Evolutionary conservation across 2,888 invertebrate species (phyloP).

Genomic region (Tenthredo amoena): DNA sequence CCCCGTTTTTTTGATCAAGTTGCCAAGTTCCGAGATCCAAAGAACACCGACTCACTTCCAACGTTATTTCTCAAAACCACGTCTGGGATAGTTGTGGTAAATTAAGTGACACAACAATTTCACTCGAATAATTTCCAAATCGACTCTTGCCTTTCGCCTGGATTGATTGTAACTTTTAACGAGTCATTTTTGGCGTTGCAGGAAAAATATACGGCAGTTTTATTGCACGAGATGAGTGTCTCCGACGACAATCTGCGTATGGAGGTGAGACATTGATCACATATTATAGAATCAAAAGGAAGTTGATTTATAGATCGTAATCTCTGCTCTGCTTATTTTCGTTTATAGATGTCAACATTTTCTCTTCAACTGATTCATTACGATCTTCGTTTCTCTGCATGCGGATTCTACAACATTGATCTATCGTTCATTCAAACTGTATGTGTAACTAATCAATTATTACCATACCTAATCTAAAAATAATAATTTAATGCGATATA

Average conservation of each 20-base stretch:
- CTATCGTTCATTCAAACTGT: slow-evolving; percentile 14
- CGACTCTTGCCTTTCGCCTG: neutral
- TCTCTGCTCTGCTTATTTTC: neutral
- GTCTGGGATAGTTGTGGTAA: neutral
- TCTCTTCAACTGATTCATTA: slow-evolving; percentile 37
- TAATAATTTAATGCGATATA: neutral
- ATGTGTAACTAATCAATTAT: neutral
- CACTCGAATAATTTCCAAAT: neutral
- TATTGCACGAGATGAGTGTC: slow-evolving; percentile 29
- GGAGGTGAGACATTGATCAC: slow-evolving; percentile 3
- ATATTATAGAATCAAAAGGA: neutral
- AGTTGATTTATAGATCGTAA: neutral
- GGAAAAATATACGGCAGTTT: slow-evolving; percentile 4
- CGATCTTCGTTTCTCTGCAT: slow-evolving; percentile 34
- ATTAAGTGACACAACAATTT: neutral
- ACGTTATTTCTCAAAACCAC: neutral
- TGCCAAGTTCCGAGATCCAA: neutral
- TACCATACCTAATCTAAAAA: neutral
- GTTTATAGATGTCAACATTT: slow-evolving; percentile 21
- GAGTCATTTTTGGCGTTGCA: neutral
- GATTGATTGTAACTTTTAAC: neutral
- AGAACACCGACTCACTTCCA: neutral
- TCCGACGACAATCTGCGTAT: slow-evolving; percentile 3
- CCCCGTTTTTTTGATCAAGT: neutral
- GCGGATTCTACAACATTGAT: slow-evolving; percentile 29